Evolutionary conservation across 2,113 vertebrate genomes (phyloP), one percentile per base, ranked within the genome.

Genomic region (Sarotherodon lohbergeri): DNA sequence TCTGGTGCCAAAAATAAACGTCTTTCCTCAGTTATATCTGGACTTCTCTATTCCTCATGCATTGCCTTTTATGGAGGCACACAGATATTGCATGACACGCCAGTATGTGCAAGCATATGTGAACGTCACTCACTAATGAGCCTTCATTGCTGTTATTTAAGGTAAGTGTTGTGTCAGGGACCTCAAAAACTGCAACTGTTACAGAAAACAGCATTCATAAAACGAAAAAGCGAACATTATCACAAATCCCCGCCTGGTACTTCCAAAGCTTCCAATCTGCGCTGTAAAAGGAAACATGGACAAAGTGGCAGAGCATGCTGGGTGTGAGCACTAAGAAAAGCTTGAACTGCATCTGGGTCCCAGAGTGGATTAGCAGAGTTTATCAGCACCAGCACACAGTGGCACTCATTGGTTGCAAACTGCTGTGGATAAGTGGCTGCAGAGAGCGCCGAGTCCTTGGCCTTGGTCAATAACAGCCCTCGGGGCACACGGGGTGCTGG

Each of bases 291-390:
- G 80, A 32, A 85, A 83, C 86, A 81, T 84, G 85, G 86, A 57
- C 27, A 86, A 83, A 86, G 86, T 56, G 86, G 80, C 48, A 52
- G 84, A 82, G 87, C 22, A 6, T n/a, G 14, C 84, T 86, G 87
- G 48, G 81, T 55, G 52, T 84, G 71, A 83, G 85, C 79, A 24
- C 80, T 80, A 34, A 86, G 76, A 92, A 89, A 84, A 90, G 86
- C 63, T 17, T 84, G 32, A 61, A 85, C 86, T 59, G 86, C 66
- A 90, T 48, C 82, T 66, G 73, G 57, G 57, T 91, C 88, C 92
- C 90, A 66, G 87, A 92, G 91, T 91, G 92, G 93, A 94, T 94
- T 94, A 94, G 88, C 78, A 81, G 92, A 94, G 92, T 94, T 94
- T 95, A 95, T 95, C 94, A 92, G 92, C 91, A 55, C 19, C 78